Percentiles rank a stretch among this genome's conserved stretches.
Evolutionary conservation across 2,113 vertebrate genomes (phyloP).

Genomic region (Oplegnathus fasciatus): DNA sequence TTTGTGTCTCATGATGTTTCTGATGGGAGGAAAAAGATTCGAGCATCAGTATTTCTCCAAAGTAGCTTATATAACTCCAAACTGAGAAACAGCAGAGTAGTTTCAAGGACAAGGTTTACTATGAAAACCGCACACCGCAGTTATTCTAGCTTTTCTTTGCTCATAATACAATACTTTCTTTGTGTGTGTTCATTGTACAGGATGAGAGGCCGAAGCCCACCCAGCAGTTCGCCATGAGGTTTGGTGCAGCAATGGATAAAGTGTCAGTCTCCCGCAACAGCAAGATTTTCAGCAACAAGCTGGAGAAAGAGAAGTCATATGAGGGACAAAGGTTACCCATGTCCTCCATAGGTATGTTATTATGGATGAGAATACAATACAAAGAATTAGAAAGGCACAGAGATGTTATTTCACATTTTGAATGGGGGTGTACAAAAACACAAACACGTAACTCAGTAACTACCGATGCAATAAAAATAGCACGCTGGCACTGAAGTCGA

Average conservation of each 20-base stretch:
- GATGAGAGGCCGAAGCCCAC: conserved; percentile 82
- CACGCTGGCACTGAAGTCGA: conserved; percentile 13
- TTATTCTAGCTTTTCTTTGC: background rate
- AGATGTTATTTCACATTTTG: background rate
- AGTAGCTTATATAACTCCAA: background rate
- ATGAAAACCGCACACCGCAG: background rate
- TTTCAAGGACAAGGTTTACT: background rate
- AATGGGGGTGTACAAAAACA: conserved; percentile 10
- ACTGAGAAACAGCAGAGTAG: background rate
- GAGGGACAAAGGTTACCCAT: conserved; percentile 88
- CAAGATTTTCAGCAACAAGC: conserved; percentile 80
- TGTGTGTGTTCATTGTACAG: conserved; percentile 72
- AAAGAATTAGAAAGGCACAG: background rate
- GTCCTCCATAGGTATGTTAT: conserved; percentile 87
- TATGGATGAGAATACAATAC: background rate
- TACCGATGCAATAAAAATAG: conserved; percentile 48
- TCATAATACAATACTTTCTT: background rate
- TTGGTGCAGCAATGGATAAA: conserved; percentile 83
- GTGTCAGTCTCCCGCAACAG: conserved; percentile 76
- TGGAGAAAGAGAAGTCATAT: conserved; percentile 80
- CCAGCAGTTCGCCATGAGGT: conserved; percentile 75
- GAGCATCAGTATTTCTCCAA: background rate
- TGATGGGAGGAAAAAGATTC: background rate
- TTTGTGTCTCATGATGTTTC: background rate
- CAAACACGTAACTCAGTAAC: background rate